phyloP scores from a whole-genome alignment of 2,888 invertebrate genomes.

The Diloba caeruleocephala region DNA sequence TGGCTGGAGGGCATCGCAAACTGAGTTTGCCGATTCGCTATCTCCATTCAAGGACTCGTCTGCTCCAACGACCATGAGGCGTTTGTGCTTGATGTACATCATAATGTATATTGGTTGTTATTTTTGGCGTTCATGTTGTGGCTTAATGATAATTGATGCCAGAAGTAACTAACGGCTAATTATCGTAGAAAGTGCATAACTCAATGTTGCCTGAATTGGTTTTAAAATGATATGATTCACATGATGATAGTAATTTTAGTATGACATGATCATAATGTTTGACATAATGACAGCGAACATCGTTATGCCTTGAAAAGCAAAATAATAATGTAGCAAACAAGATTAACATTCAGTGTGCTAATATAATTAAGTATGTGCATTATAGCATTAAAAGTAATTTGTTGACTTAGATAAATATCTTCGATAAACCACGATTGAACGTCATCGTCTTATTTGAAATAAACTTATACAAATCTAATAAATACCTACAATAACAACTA shows the following conservation, averaged over 20 bases:
- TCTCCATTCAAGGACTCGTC: too few relatives aligned
- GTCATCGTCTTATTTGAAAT: constrained; percentile 19
- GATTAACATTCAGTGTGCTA: constrained; percentile 12
- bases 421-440: constrained; percentile 4
- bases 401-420: constrained; percentile 1
- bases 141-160: too few relatives aligned
- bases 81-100: too few relatives aligned
- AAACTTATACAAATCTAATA: neutral
- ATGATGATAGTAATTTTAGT: constrained; percentile 1
- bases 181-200: too few relatives aligned
- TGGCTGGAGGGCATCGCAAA: too few relatives aligned
- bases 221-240: too few relatives aligned
- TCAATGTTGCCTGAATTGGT: too few relatives aligned
- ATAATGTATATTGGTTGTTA: too few relatives aligned
- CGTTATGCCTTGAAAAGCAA: constrained; percentile 12
- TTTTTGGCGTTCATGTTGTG: too few relatives aligned
- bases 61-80: too few relatives aligned
- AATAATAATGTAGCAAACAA: constrained; percentile 14
- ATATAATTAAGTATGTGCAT: neutral
- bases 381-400: neutral
- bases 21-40: too few relatives aligned
- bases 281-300: constrained; percentile 2
- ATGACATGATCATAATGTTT: neutral
- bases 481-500: neutral
- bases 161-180: too few relatives aligned